These are phyloP conservation scores for Anthoscopus minutus DNA, from an alignment of 2,113 vertebrate species.

Conservation along the genomic window DNA sequence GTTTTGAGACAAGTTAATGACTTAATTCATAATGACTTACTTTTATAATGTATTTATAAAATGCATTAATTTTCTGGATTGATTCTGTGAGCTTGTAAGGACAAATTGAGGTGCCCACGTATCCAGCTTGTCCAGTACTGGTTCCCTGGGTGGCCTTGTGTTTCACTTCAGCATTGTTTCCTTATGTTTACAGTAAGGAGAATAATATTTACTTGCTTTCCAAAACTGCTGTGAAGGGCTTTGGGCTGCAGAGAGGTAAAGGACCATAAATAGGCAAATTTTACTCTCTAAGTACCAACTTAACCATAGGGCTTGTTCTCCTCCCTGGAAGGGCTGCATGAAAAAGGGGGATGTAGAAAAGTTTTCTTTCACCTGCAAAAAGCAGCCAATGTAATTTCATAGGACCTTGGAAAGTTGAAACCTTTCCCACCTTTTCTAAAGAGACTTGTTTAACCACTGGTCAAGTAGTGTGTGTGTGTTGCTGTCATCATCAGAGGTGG, in stretches of 20 bases:
- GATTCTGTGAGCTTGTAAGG: background rate
- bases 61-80: background rate
- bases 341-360: background rate
- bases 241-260: background rate
- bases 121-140: background rate
- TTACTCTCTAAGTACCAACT: background rate
- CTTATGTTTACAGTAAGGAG: background rate
- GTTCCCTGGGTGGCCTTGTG: background rate
- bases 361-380: background rate
- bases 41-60: background rate
- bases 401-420: background rate
- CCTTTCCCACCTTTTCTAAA: background rate
- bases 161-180: background rate
- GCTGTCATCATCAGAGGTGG: background rate
- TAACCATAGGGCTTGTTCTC: background rate
- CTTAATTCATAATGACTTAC: background rate
- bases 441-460: background rate
- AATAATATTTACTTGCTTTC: conserved; percentile 10
- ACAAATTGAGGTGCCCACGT: background rate
- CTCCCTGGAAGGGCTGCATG: background rate
- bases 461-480: background rate
- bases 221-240: background rate
- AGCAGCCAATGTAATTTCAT: background rate
- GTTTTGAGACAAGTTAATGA: background rate
- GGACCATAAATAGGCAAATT: background rate